Conservation (phyloP, 2,888 invertebrate species). For the Callinectes sapidus region DNA sequence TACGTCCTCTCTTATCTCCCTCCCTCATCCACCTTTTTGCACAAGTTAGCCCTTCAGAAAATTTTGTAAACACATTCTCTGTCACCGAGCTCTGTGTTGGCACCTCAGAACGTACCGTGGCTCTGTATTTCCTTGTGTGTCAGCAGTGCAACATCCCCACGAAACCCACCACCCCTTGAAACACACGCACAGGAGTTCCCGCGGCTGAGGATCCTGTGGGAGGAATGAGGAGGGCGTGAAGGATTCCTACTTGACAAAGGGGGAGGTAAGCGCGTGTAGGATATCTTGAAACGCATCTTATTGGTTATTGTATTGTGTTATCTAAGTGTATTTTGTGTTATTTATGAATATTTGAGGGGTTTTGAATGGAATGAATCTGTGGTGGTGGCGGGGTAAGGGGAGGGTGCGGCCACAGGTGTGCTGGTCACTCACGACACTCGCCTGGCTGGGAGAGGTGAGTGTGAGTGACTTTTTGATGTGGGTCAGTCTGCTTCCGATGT, state of each 20-base stretch:
- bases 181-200: not conserved
- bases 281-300: not conserved
- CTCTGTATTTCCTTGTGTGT: not conserved
- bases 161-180: not conserved
- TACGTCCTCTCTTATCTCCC: no score
- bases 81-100: not conserved
- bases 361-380: not conserved
- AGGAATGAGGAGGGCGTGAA: not conserved
- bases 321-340: no score
- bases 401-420: not conserved
- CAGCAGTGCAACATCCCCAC: not conserved
- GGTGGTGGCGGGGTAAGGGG: not conserved
- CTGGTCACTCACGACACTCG: not conserved
- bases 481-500: not conserved
- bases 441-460: not conserved
- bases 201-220: not conserved
- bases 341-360: not conserved
- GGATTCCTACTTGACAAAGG: not conserved
- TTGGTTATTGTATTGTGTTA: not conserved
- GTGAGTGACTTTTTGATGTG: not conserved
- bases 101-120: not conserved
- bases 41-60: not conserved
- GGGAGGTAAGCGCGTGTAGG: not conserved
- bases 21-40: not conserved
- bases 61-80: constrained; percentile 29